Conservation (phyloP, 2,797 vertebrate genomes). For the Sebastes trivittatus region DNA sequence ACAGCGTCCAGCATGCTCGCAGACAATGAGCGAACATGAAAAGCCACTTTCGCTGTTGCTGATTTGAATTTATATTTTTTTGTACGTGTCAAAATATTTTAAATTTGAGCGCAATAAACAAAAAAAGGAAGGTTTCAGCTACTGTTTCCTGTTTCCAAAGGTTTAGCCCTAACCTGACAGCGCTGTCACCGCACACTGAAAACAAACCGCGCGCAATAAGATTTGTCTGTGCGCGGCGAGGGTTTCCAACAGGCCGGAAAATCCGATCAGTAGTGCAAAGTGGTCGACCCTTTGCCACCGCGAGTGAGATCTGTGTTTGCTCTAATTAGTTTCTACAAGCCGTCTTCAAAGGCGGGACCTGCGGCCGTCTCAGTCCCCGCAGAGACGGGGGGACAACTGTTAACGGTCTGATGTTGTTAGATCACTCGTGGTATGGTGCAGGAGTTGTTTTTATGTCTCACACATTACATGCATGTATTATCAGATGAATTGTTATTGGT, state of each 20-base stretch:
- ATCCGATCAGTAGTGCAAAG: constrained; percentile 44
- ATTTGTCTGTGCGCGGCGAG: neutral
- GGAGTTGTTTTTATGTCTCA: neutral
- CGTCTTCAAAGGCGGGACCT: neutral
- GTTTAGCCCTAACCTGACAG: constrained; percentile 31
- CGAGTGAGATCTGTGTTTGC: constrained; percentile 37
- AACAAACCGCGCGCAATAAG: constrained; percentile 9
- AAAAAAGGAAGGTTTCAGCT: neutral
- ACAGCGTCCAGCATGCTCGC: constrained; percentile 30
- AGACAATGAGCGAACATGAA: constrained; percentile 17
- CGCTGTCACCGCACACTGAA: constrained; percentile 9
- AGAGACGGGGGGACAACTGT: constrained; percentile 21
- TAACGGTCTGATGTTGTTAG: neutral
- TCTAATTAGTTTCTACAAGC: constrained; percentile 46
- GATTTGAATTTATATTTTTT: constrained; percentile 35
- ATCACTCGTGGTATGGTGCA: neutral
- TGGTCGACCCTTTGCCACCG: constrained; percentile 23
- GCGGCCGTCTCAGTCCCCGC: neutral
- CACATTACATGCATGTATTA: neutral
- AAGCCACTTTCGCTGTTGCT: constrained; percentile 15
- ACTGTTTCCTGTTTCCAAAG: neutral
- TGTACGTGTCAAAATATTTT: constrained; percentile 30
- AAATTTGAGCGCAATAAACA: constrained; percentile 3
- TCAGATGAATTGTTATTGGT: neutral
- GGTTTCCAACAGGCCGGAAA: constrained; percentile 40